These are phyloP conservation scores for Agelas oroides DNA, from an alignment of 37 sponge, comb jelly and placozoan species.

Conservation along the genomic window DNA sequence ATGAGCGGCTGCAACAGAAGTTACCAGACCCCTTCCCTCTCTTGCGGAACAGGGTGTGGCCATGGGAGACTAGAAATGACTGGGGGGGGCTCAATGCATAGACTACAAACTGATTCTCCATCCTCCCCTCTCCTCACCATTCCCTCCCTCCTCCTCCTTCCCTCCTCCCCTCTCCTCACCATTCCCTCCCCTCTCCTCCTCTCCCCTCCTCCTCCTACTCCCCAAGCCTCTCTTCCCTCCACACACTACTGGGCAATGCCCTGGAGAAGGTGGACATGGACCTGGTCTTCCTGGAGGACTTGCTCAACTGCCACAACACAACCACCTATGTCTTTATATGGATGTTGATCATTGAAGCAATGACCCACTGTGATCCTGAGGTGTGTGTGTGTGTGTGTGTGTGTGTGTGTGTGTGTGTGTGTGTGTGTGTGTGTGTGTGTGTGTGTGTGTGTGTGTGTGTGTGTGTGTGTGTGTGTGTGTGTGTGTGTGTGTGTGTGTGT, in stretches of 20 bases:
- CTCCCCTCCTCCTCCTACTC: background rate
- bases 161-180: background rate
- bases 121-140: too few relatives aligned
- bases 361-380: conserved; percentile 50
- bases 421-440: background rate
- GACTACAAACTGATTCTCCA: too few relatives aligned
- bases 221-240: background rate
- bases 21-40: too few relatives aligned
- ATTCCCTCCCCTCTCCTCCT: too few relatives aligned
- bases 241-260: conserved; percentile 1
- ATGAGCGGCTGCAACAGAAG: too few relatives aligned
- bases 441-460: too few relatives aligned
- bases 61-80: too few relatives aligned
- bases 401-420: background rate
- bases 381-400: conserved; percentile 15
- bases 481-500: too few relatives aligned
- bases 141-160: background rate
- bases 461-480: too few relatives aligned
- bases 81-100: too few relatives aligned
- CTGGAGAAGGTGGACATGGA: conserved; percentile 61
- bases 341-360: conserved; percentile 49
- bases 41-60: too few relatives aligned
- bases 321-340: conserved; percentile 53
- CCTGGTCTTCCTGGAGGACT: conserved; percentile 38
- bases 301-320: conserved; percentile 2